These are phyloP conservation scores for Tragelaphus oryx DNA, from an alignment of 2,797 vertebrate species.

Conservation along the genomic window DNA sequence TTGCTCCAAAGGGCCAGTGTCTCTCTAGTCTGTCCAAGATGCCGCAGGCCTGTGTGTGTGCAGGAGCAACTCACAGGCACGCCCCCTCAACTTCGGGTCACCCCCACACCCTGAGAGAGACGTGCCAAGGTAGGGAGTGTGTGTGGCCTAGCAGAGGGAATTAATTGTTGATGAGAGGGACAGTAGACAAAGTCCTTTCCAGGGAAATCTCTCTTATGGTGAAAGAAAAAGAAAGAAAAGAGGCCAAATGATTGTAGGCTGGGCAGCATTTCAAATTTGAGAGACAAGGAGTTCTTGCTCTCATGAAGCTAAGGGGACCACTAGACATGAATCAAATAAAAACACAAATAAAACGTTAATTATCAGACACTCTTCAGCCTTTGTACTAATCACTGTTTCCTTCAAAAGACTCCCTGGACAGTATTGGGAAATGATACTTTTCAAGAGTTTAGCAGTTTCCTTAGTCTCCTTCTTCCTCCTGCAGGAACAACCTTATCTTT, in stretches of 20 bases:
- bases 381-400: neutral
- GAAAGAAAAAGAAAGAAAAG: conserved; percentile 11
- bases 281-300: neutral
- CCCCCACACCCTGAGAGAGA: neutral
- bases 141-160: neutral
- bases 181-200: neutral
- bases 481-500: conserved; percentile 60
- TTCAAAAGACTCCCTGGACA: neutral
- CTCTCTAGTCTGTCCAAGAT: neutral
- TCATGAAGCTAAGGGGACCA: neutral
- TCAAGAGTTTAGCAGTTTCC: neutral
- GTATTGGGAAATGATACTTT: neutral
- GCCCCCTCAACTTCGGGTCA: neutral
- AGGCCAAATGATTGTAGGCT: neutral
- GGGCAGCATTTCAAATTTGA: neutral
- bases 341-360: neutral
- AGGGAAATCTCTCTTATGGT: neutral
- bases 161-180: neutral
- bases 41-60: neutral
- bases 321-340: conserved; percentile 12
- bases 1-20: neutral
- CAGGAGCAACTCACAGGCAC: neutral
- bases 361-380: neutral
- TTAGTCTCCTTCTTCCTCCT: conserved; percentile 53
- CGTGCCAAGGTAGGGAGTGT: rapidly evolving